Evolutionary conservation across 2,113 vertebrate species (phyloP).

Genomic region (Cygnus atratus): DNA sequence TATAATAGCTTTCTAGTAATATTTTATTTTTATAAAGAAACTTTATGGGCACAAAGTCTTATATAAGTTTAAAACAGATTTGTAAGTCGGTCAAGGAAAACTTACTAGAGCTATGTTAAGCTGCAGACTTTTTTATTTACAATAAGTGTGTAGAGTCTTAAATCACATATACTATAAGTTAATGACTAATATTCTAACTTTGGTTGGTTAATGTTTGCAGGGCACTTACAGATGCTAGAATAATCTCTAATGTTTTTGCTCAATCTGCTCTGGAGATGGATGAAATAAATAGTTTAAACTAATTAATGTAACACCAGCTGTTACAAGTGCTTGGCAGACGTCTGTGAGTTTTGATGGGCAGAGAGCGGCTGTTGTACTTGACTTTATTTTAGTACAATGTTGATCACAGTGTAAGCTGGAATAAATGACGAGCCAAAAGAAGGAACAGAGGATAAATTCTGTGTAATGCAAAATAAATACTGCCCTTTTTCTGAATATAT

Average conservation of each 20-base stretch:
- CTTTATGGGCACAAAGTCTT: conserved; percentile 70
- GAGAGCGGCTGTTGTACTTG: conserved; percentile 89
- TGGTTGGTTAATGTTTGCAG: conserved; percentile 96
- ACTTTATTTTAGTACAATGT: conserved; percentile 98
- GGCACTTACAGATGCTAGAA: conserved; percentile 99
- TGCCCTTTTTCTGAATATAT: conserved; percentile 62
- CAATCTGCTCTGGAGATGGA: conserved; percentile 99
- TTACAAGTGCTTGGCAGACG: conserved; percentile 99
- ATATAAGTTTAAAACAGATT: conserved; percentile 60
- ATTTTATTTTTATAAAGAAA: conserved; percentile 73
- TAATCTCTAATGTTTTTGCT: conserved; percentile 99
- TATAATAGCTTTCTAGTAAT: conserved; percentile 77
- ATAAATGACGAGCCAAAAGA: conserved; percentile 93
- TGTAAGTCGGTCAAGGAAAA: conserved; percentile 48
- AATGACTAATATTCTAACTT: conserved; percentile 92
- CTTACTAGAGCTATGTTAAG: not conserved
- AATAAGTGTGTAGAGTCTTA: conserved; percentile 45
- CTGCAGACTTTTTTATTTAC: conserved; percentile 1
- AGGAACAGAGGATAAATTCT: conserved; percentile 77
- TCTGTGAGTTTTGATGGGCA: conserved; percentile 99
- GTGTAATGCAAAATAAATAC: conserved; percentile 73
- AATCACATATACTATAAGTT: conserved; percentile 83
- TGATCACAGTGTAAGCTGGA: conserved; percentile 94
- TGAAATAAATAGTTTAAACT: conserved; percentile 99
- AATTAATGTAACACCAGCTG: conserved; percentile 99